Evolutionary conservation across 2,797 vertebrate species (phyloP).

Genomic region (Peromyscus melanophrys): DNA sequence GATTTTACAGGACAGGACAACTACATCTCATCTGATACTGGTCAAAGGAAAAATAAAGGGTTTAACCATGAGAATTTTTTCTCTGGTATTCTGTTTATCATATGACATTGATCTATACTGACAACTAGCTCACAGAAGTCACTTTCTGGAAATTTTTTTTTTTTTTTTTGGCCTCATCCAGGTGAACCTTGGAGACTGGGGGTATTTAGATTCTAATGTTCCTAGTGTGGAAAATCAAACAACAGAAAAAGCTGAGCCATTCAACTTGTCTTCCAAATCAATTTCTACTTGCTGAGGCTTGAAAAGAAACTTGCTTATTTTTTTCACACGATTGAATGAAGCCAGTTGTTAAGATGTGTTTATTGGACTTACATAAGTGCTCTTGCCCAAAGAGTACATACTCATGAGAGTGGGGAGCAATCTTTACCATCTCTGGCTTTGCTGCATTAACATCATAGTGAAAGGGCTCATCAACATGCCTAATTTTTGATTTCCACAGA

Average conservation of each 20-base stretch:
- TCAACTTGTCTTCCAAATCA: slow-evolving; percentile 71
- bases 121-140: slow-evolving; percentile 21
- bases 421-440: slow-evolving; percentile 60
- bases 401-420: neutral
- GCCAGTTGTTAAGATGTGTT: slow-evolving; percentile 76
- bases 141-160: neutral
- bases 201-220: slow-evolving; percentile 42
- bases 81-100: neutral
- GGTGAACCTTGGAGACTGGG: slow-evolving; percentile 23
- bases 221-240: slow-evolving; percentile 65
- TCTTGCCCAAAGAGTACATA: slow-evolving; percentile 59
- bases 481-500: slow-evolving; percentile 54
- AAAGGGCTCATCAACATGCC: slow-evolving; percentile 54
- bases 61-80: neutral
- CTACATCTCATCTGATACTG: neutral
- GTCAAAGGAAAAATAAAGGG: neutral
- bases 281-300: slow-evolving; percentile 79
- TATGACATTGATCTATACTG: neutral
- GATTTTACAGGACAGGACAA: neutral
- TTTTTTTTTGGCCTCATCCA: neutral
- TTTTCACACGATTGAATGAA: slow-evolving; percentile 67
- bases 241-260: slow-evolving; percentile 67
- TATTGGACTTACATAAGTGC: slow-evolving; percentile 77
- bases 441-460: slow-evolving; percentile 11
- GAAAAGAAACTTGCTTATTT: slow-evolving; percentile 69